These are phyloP conservation scores for Tamandua tetradactyla DNA, from an alignment of 2,797 vertebrate species.

Conservation along the genomic window DNA sequence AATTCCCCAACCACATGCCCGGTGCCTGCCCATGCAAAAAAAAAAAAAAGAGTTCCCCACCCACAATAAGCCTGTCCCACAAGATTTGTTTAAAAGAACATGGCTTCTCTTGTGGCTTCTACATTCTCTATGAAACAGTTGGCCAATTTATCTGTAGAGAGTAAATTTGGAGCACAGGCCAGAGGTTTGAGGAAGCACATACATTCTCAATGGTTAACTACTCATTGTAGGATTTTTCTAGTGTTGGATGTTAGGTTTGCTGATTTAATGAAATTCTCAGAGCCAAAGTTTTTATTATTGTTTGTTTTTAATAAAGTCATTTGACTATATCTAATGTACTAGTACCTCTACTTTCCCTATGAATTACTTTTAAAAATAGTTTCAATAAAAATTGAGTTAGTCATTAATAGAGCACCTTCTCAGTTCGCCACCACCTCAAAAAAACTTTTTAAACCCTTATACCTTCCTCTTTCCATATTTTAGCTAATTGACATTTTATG, in stretches of 20 bases:
- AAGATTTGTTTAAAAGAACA: too few relatives aligned
- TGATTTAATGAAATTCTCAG: neutral
- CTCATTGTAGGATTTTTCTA: neutral
- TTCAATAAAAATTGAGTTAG: neutral
- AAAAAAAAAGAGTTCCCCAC: too few relatives aligned
- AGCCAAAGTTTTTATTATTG: neutral
- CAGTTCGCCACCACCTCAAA: neutral
- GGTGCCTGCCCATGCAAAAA: too few relatives aligned
- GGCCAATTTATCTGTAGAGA: neutral
- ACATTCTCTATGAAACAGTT: slow-evolving; percentile 10
- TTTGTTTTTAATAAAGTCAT: neutral
- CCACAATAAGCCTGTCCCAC: too few relatives aligned
- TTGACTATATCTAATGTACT: neutral
- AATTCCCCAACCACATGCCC: too few relatives aligned
- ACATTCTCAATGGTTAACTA: neutral
- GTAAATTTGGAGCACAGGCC: neutral
- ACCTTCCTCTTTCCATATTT: slow-evolving; percentile 13
- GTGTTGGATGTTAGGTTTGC: neutral
- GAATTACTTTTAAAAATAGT: neutral
- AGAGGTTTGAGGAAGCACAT: neutral
- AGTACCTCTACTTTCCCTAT: neutral
- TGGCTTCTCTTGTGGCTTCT: slow-evolving; percentile 38
- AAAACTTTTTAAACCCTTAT: neutral
- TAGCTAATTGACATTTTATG: neutral
- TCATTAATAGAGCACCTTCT: neutral